Evolutionary conservation across 2,113 vertebrate genomes (phyloP).

Genomic region (Lepisosteus oculatus): DNA sequence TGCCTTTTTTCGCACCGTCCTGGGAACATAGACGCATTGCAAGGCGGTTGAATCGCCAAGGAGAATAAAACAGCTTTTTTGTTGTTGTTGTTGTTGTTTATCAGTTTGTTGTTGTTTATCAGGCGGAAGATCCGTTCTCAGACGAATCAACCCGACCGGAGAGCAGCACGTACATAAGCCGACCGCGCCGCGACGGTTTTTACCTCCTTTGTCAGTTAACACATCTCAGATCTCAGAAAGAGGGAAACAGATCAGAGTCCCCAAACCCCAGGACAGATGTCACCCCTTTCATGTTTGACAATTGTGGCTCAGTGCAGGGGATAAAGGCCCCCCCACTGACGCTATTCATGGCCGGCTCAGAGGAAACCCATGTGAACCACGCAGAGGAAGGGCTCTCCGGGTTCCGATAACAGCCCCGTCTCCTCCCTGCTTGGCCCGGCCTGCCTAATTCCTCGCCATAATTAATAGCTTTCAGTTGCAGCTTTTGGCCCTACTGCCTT

Average conservation of each 20-base stretch:
- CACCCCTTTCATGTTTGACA: slow-evolving; percentile 57
- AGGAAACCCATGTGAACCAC: slow-evolving; percentile 64
- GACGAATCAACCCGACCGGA: no score
- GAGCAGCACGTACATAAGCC: no score
- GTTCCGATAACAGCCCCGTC: slow-evolving; percentile 32
- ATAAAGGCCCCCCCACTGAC: slow-evolving; percentile 46
- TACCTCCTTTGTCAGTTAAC: slow-evolving; percentile 41
- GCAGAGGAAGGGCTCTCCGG: slow-evolving; percentile 42
- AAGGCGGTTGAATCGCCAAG: no score
- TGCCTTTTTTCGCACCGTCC: no score
- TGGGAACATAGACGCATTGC: no score
- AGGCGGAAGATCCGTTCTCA: no score
- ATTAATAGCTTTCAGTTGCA: slow-evolving; percentile 67
- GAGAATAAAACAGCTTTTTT: no score
- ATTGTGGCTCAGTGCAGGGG: slow-evolving; percentile 48
- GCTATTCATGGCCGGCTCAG: slow-evolving; percentile 43
- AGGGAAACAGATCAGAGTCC: slow-evolving; percentile 39
- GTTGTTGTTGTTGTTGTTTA: no score
- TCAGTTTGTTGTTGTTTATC: no score
- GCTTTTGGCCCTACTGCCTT: slow-evolving; percentile 57
- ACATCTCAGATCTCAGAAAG: slow-evolving; percentile 32
- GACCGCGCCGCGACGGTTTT: slow-evolving; percentile 6
- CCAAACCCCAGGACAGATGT: slow-evolving; percentile 60
- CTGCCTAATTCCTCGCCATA: slow-evolving; percentile 46
- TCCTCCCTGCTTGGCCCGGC: slow-evolving; percentile 34